phyloP scores from a whole-genome alignment of 2,113 vertebrate species.

The Accipiter virgatus region DNA sequence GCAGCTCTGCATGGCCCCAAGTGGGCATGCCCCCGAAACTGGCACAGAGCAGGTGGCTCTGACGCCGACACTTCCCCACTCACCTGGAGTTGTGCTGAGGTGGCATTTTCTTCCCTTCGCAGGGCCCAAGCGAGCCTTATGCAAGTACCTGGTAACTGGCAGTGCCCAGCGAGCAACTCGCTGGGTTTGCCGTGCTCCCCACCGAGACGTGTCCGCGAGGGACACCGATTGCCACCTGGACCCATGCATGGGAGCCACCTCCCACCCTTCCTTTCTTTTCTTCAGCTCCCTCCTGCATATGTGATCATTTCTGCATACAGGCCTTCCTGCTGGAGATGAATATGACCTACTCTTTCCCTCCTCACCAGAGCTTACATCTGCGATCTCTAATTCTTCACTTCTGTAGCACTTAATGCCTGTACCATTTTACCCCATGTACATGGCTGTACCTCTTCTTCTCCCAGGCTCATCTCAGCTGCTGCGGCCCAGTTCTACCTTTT shows the following conservation, averaged over 20 bases:
- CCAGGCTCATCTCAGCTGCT: background rate
- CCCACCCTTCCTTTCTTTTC: background rate
- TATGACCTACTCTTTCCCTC: background rate
- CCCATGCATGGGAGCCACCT: background rate
- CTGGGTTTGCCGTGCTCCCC: background rate
- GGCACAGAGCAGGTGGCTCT: background rate
- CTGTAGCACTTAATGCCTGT: background rate
- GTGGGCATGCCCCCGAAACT: accelerated
- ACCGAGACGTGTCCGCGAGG: background rate
- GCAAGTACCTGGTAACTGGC: background rate
- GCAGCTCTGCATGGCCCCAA: background rate
- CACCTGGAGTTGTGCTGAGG: background rate
- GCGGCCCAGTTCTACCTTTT: background rate
- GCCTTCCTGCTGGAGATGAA: background rate
- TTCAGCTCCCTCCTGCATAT: background rate
- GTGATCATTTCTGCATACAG: background rate
- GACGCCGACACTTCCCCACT: background rate
- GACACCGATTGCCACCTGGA: background rate
- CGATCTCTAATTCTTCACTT: background rate
- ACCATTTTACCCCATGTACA: background rate
- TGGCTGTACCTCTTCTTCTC: background rate
- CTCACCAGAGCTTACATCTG: background rate
- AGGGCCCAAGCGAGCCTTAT: background rate
- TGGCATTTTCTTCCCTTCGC: background rate
- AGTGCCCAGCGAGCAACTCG: accelerated